Base-by-base conservation (phyloP, 2,113 vertebrate species). In the Zapus hudsonius region DNA sequence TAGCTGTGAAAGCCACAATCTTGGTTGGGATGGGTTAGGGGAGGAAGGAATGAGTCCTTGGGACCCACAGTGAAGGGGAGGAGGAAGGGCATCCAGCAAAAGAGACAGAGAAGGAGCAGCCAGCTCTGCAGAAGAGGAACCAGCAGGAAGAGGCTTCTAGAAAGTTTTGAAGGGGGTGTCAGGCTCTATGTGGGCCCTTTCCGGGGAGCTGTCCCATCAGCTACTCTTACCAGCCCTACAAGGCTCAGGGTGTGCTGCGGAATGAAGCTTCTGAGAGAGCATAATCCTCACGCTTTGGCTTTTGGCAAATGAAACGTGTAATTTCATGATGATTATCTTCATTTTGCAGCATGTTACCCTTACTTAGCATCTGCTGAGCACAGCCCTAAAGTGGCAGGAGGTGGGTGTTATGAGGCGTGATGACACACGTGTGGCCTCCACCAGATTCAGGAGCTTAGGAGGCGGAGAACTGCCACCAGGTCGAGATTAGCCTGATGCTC, bases 281-380 rank as follows among this genome's bases (percentile, higher is more conserved):
- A 12, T 87, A 90, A 96, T 78, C 93, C 93, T 88, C 67, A 27
- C 17, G 55, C 84, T 67, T 89, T 84, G 55, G 87, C 87, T 92
- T 91, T 92, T 95, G 94, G 96, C 94, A 91, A 93, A 79, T 47
- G 89, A 84, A 92, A 94, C 42, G 0, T 94, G 84, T 91, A 94
- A 94, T 94, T 95, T 95, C 40, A 23, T 38, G 59, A 84, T 76
- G 83, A 95, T 94, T 86, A 86, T 64, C 52, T 52, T 92, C 92
- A 55, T 94, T 91, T 83, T 94, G 57, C 75, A 92, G 89, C 79
- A 40, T 61, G 89, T 74, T 55, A 72, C 47, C 33, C 73, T 87
- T 36, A 78, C 79, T 96, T 91, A 64, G 67, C 69, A 86, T 96
- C 76, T 95, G 87, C 80, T 66, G 63, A 87, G 29, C 63, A 31